Evolutionary conservation across 2,113 vertebrate species (phyloP).

Genomic region (Pseudopipra pipra): DNA sequence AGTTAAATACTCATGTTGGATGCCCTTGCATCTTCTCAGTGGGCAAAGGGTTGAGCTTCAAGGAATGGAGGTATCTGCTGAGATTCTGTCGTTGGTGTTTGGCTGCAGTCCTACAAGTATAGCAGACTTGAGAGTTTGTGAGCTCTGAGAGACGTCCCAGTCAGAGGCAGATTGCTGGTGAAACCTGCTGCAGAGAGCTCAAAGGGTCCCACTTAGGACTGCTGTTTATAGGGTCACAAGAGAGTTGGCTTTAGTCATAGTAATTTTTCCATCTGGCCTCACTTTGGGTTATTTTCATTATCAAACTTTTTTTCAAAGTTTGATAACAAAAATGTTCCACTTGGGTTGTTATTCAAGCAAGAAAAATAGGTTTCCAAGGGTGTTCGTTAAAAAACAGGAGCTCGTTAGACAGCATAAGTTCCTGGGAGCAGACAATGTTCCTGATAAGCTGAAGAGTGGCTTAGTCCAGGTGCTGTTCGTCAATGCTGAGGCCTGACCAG

Average conservation of each 20-base stretch:
- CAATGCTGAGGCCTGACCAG: not conserved
- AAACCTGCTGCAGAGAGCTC: not conserved
- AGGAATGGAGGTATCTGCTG: not conserved
- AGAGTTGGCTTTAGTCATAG: not conserved
- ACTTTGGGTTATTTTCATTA: not conserved
- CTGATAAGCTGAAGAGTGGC: not conserved
- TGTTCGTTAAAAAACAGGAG: not conserved
- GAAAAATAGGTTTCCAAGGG: not conserved
- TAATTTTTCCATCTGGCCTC: not conserved
- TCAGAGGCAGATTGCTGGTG: not conserved
- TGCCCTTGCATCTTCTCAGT: not conserved
- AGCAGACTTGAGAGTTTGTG: not conserved
- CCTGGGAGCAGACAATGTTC: not conserved
- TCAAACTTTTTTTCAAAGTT: not conserved
- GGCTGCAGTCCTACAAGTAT: not conserved
- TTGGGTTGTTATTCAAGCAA: not conserved
- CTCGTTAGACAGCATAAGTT: not conserved
- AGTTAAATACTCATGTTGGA: not conserved
- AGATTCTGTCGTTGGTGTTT: accelerated
- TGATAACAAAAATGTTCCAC: not conserved
- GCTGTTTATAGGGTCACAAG: not conserved
- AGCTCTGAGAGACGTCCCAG: not conserved
- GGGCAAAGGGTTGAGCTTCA: not conserved
- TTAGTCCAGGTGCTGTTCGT: not conserved
- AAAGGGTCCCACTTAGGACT: not conserved